Evolutionary conservation across 2,888 invertebrate genomes (phyloP).

Genomic region (Epiblema foenella): DNA sequence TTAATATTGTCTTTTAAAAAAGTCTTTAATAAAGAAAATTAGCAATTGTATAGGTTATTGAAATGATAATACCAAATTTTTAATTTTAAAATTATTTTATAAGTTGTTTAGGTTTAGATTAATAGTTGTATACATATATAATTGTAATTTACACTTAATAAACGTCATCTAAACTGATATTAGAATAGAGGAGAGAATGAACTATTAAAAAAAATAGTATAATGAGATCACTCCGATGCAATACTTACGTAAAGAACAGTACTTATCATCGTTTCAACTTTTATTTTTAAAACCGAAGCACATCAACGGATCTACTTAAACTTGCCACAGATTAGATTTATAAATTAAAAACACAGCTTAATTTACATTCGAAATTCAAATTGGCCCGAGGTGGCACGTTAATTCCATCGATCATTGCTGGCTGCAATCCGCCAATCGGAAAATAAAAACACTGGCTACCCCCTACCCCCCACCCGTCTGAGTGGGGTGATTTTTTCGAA

Average conservation of each 20-base stretch:
- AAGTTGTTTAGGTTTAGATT: no score
- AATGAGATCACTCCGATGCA: neutral
- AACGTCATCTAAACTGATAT: no score
- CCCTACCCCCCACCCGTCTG: constrained; percentile 64
- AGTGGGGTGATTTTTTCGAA: constrained; percentile 78
- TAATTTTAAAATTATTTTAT: no score
- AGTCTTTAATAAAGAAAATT: no score
- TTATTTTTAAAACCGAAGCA: neutral
- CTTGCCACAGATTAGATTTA: constrained; percentile 13
- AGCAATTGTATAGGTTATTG: no score
- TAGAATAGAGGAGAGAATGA: no score
- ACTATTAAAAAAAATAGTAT: no score
- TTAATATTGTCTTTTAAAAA: no score
- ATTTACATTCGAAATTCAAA: constrained; percentile 63
- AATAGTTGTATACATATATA: no score
- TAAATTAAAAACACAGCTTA: constrained; percentile 26
- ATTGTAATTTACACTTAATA: no score
- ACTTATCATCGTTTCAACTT: neutral
- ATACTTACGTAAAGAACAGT: neutral
- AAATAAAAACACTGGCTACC: constrained; percentile 81
- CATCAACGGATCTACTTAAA: constrained; percentile 9
- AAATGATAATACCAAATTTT: no score
- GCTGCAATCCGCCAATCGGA: constrained; percentile 84
- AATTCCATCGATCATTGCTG: constrained; percentile 85
- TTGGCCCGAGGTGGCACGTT: constrained; percentile 73